These are phyloP conservation scores for Phengaris alcon DNA, from an alignment of 2,888 invertebrate species.

Conservation along the genomic window DNA sequence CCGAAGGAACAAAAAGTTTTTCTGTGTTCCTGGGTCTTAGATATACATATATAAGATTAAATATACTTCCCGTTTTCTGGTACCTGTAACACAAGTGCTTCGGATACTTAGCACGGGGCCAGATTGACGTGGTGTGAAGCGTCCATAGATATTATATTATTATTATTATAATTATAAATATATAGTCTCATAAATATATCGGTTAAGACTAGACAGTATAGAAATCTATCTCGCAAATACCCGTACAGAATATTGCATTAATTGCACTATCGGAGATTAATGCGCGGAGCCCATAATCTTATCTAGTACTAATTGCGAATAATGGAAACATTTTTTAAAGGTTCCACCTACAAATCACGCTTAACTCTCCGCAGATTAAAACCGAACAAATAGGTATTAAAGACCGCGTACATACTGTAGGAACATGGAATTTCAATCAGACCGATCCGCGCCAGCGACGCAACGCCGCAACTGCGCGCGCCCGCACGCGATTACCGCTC, in stretches of 20 bases:
- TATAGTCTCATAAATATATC: not conserved
- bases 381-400: slow-evolving; percentile 64
- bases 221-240: slow-evolving; percentile 27
- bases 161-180: too few relatives aligned
- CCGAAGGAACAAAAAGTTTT: too few relatives aligned
- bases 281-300: slow-evolving; percentile 56
- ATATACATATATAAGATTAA: too few relatives aligned
- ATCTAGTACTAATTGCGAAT: slow-evolving; percentile 67
- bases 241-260: slow-evolving; percentile 33
- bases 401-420: slow-evolving; percentile 67
- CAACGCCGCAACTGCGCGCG: slow-evolving; percentile 38
- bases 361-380: slow-evolving; percentile 59
- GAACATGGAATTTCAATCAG: slow-evolving; percentile 79
- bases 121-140: too few relatives aligned
- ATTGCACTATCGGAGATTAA: slow-evolving; percentile 34
- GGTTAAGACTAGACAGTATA: not conserved
- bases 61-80: too few relatives aligned
- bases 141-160: too few relatives aligned
- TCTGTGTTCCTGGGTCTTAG: too few relatives aligned
- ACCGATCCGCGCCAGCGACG: slow-evolving; percentile 35
- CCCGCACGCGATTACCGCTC: slow-evolving; percentile 29
- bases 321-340: slow-evolving; percentile 60
- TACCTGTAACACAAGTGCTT: too few relatives aligned
- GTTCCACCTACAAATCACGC: slow-evolving; percentile 55
- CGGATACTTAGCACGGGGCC: too few relatives aligned